These are phyloP conservation scores for Oreochromis mossambicus DNA, from an alignment of 2,797 vertebrate species.

Conservation along the genomic window DNA sequence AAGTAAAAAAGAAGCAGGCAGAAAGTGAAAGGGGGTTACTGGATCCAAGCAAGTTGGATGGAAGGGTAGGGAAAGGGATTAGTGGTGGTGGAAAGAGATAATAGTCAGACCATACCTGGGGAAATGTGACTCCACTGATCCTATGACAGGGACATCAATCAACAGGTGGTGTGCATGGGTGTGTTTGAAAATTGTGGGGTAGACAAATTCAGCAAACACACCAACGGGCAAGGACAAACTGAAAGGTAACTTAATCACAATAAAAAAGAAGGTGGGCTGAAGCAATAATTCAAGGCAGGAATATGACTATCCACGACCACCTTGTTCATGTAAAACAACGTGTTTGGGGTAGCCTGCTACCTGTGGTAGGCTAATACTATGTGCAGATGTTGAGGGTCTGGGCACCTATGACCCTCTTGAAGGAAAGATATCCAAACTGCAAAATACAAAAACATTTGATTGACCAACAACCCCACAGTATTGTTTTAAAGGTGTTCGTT, in stretches of 20 bases:
- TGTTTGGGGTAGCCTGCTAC: neutral
- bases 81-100: neutral
- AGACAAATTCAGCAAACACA: neutral
- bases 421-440: neutral
- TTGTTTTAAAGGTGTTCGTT: neutral
- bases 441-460: neutral
- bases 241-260: neutral
- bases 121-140: constrained; percentile 55
- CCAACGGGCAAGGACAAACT: constrained; percentile 1
- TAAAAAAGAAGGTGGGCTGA: neutral
- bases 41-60: neutral
- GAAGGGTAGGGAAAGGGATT: neutral
- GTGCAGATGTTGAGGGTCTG: neutral
- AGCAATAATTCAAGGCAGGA: neutral
- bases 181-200: neutral
- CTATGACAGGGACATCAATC: constrained; percentile 62
- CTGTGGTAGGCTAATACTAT: neutral
- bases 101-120: constrained; percentile 40
- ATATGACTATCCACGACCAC: neutral
- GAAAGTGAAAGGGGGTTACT: constrained; percentile 29
- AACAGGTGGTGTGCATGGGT: constrained; percentile 27
- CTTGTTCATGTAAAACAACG: neutral
- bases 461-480: neutral
- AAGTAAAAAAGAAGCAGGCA: constrained; percentile 16
- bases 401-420: neutral